Conservation (phyloP, 2,797 vertebrate genomes). For the Miichthys miiuy region DNA sequence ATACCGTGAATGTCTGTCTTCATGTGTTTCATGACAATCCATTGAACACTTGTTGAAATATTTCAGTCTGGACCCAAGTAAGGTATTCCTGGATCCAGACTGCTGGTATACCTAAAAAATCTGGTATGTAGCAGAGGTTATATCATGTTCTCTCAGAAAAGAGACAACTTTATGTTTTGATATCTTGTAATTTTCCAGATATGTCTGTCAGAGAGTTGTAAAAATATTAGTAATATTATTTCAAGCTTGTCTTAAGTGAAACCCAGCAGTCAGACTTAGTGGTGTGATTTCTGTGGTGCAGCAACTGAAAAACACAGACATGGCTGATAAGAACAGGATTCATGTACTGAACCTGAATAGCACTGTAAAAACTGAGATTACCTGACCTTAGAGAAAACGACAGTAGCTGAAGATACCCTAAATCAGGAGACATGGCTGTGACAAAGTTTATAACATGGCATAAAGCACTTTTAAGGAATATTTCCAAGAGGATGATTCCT, state of each 20-base stretch:
- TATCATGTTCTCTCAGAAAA: background rate
- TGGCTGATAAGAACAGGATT: constrained; percentile 11
- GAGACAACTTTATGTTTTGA: background rate
- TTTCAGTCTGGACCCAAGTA: no score
- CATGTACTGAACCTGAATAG: background rate
- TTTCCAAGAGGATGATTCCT: constrained; percentile 5
- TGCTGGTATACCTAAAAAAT: background rate
- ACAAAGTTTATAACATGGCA: constrained; percentile 23
- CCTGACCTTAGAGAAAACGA: constrained; percentile 42
- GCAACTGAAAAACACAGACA: constrained; percentile 1
- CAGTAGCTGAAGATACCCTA: background rate
- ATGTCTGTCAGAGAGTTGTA: background rate
- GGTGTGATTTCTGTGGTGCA: background rate
- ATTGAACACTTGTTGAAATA: no score
- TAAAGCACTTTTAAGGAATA: constrained; percentile 29
- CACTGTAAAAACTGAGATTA: constrained; percentile 33
- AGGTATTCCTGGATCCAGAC: background rate
- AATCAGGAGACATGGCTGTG: constrained; percentile 18
- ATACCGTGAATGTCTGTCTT: no score
- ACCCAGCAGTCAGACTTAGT: background rate
- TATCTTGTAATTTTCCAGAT: background rate
- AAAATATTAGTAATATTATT: background rate
- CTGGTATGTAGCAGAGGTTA: background rate
- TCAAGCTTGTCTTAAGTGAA: constrained; percentile 2
- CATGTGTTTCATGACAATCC: no score